These are phyloP conservation scores for Miniopterus natalensis DNA, from an alignment of 2,113 vertebrate genomes.

Conservation along the genomic window DNA sequence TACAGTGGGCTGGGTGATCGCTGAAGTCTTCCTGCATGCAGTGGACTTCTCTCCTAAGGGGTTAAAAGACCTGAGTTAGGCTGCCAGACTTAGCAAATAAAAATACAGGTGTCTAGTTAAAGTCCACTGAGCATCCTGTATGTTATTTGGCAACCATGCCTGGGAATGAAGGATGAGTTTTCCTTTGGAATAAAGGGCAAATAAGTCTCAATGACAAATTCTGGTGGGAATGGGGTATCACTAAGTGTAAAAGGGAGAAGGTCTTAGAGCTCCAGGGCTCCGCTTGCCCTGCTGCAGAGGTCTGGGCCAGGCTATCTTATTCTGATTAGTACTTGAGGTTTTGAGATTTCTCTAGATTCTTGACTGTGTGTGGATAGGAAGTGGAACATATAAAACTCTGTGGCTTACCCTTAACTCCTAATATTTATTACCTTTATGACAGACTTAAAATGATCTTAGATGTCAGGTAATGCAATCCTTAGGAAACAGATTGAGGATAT, in stretches of 20 bases:
- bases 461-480: neutral
- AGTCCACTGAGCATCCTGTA: neutral
- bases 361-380: neutral
- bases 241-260: neutral
- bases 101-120: neutral
- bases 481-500: neutral
- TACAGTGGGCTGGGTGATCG: neutral
- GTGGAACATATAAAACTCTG: neutral
- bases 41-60: neutral
- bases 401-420: neutral
- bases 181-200: constrained; percentile 21
- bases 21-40: neutral
- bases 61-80: neutral
- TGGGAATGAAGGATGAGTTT: neutral
- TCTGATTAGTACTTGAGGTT: neutral
- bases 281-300: neutral
- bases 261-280: neutral
- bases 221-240: neutral
- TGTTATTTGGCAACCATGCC: neutral
- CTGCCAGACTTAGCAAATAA: constrained; percentile 17
- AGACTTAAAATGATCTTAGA: neutral
- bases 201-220: neutral
- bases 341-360: neutral
- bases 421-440: neutral
- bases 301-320: neutral